phyloP scores from a whole-genome alignment of 2,797 vertebrate genomes.

The Pristis pectinata region DNA sequence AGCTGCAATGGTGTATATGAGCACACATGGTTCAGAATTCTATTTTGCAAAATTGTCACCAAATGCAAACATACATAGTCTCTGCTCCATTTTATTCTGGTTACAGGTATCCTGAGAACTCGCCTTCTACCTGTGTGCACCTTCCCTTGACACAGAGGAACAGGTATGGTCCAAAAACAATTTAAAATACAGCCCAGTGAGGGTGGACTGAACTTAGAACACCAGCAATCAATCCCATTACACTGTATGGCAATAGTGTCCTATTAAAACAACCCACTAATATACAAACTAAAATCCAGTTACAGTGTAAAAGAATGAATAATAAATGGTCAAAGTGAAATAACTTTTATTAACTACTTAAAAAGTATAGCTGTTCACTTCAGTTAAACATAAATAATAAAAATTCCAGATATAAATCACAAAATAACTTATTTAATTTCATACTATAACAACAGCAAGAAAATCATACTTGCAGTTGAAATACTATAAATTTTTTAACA shows the following conservation, averaged over 20 bases:
- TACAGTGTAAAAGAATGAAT: not conserved
- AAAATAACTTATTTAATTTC: constrained; percentile 20
- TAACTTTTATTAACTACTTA: not conserved
- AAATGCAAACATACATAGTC: not conserved
- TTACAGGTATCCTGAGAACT: not conserved
- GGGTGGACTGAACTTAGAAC: not conserved
- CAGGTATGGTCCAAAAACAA: not conserved
- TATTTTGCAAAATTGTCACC: not conserved
- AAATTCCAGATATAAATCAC: constrained; percentile 16
- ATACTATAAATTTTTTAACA: not conserved
- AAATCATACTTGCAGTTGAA: not conserved
- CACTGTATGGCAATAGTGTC: not conserved
- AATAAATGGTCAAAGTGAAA: not conserved
- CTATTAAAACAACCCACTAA: not conserved
- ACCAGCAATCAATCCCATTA: not conserved
- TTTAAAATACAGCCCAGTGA: not conserved
- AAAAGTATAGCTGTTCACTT: not conserved
- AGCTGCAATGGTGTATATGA: not conserved
- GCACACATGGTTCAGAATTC: not conserved
- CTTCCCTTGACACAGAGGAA: not conserved
- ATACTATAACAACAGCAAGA: constrained; percentile 17
- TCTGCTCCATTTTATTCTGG: not conserved
- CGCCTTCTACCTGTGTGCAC: not conserved
- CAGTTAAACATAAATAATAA: constrained; percentile 29
- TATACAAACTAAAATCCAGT: not conserved